Evolutionary conservation across 2,113 vertebrate species (phyloP).

Genomic region (Vidua macroura): DNA sequence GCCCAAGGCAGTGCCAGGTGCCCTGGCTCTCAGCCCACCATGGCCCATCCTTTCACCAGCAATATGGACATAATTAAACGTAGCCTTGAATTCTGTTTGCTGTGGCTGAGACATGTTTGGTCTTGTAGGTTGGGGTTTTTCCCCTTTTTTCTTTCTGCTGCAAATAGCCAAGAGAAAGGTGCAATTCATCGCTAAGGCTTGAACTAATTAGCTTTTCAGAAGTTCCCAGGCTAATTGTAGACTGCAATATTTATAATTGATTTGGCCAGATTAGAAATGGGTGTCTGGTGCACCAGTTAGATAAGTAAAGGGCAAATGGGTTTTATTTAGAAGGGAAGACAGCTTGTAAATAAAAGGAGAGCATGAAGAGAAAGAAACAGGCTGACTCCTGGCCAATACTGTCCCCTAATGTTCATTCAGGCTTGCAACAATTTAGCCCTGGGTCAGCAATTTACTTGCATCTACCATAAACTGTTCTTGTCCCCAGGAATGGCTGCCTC

Average conservation of each 20-base stretch:
- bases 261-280: slow-evolving; percentile 65
- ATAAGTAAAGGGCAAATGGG: background rate
- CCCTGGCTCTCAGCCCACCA: background rate
- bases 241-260: slow-evolving; percentile 63
- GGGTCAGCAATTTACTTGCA: background rate
- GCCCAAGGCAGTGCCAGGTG: background rate
- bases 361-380: background rate
- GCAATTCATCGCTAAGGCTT: slow-evolving; percentile 24
- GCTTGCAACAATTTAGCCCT: slow-evolving; percentile 30
- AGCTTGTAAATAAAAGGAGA: background rate
- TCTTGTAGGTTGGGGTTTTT: background rate
- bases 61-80: background rate
- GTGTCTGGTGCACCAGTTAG: slow-evolving; percentile 25
- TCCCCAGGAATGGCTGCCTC: background rate
- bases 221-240: slow-evolving; percentile 62
- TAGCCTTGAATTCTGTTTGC: background rate
- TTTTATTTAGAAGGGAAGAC: slow-evolving; percentile 1
- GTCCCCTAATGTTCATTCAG: slow-evolving; percentile 51
- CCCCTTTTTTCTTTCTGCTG: background rate
- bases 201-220: slow-evolving; percentile 56
- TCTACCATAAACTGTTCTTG: background rate
- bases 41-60: background rate
- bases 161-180: slow-evolving; percentile 52
- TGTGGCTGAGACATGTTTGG: background rate
- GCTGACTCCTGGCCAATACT: slow-evolving; percentile 34